Base-by-base conservation (phyloP, 2,888 invertebrate species). In the Caenorhabditis sulstoni region DNA sequence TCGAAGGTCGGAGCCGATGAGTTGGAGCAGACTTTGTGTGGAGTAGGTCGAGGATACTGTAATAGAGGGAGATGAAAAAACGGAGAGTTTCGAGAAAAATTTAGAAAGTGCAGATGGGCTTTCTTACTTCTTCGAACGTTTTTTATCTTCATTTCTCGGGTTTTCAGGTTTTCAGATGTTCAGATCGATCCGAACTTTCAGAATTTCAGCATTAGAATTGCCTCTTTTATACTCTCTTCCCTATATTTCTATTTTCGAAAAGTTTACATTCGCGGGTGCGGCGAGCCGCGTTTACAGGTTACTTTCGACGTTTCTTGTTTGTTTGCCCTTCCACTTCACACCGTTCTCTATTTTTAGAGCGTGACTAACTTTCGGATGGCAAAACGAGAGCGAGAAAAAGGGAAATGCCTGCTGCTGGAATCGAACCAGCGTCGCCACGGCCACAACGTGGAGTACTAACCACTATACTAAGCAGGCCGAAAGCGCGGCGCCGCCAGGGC, bases 361-460 rank as follows among this genome's bases (percentile, higher is more conserved):
- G 41, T 8, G 11, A 14, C 41, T 14, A 41, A n/a, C n/a, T n/a
- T n/a, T n/a, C n/a, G n/a, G n/a, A n/a, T n/a, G n/a, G 41, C 41
- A 11, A 41, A 11, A 41, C 3, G 11, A 11, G 11, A 14, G 11
- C 7, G 41, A 41, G 41, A 4, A 41, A 41, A 41, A 41, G 11
- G 41, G 7, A 11, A 73, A 66, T 87, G 87, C 87, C 87, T 85
- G 85, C 82, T 83, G 83, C 85, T 82, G 85, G 87, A 87, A 88
- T 87, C 87, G 86, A 87, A 87, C 87, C 85, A 79, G 81, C 84
- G 87, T 87, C 87, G 87, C 87, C 86, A 87, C 87, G 87, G 87
- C 87, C 87, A 87, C 87, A 87, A 87, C 87, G 87, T 87, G 86
- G 87, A 87, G 87, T 87, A 87, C 87, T 87, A 87, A 87, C 87